phyloP scores from a whole-genome alignment of 2,888 invertebrate species.

The Drosophila vallismaia region DNA sequence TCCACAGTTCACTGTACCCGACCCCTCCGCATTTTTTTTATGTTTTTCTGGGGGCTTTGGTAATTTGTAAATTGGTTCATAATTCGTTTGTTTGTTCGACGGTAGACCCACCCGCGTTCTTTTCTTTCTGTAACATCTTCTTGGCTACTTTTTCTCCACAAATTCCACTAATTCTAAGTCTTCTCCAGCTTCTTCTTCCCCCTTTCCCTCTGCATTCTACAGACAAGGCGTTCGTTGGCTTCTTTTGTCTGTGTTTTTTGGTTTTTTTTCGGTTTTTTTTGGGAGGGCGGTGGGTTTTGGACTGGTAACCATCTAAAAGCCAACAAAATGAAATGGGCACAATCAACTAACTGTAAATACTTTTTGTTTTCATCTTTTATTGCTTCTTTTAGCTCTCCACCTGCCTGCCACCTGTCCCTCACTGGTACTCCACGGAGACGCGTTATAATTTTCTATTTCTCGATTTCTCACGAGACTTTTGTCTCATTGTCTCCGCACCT shows the following conservation, averaged over 20 bases:
- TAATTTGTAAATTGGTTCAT: slow-evolving; percentile 80
- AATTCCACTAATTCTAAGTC: slow-evolving; percentile 12
- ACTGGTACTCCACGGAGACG: slow-evolving; percentile 28
- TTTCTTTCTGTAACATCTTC: slow-evolving; percentile 6
- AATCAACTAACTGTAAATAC: slow-evolving; percentile 79
- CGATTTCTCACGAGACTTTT: slow-evolving; percentile 56
- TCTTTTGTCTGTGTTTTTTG: slow-evolving; percentile 57
- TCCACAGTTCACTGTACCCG: slow-evolving; percentile 27
- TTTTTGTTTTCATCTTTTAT: slow-evolving; percentile 37
- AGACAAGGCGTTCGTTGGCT: slow-evolving; percentile 77
- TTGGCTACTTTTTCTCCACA: slow-evolving; percentile 16
- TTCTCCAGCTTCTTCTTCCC: slow-evolving; percentile 19
- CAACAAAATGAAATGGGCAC: slow-evolving; percentile 77
- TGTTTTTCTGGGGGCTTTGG: slow-evolving; percentile 53
- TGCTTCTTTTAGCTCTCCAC: slow-evolving; percentile 31
- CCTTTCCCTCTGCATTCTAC: slow-evolving; percentile 45
- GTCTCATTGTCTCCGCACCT: slow-evolving; percentile 29
- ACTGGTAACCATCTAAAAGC: slow-evolving; percentile 71
- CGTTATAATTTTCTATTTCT: slow-evolving; percentile 75
- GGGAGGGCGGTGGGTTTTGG: slow-evolving; percentile 17
- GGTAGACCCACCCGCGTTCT: slow-evolving; percentile 44
- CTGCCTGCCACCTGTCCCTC: slow-evolving; percentile 56
- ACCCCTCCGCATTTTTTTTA: slow-evolving; percentile 5
- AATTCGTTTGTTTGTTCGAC: slow-evolving; percentile 68
- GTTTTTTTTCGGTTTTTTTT: slow-evolving; percentile 39